Base-by-base conservation (phyloP, 2,888 invertebrate genomes). In the Nemotelus nigrinus region DNA sequence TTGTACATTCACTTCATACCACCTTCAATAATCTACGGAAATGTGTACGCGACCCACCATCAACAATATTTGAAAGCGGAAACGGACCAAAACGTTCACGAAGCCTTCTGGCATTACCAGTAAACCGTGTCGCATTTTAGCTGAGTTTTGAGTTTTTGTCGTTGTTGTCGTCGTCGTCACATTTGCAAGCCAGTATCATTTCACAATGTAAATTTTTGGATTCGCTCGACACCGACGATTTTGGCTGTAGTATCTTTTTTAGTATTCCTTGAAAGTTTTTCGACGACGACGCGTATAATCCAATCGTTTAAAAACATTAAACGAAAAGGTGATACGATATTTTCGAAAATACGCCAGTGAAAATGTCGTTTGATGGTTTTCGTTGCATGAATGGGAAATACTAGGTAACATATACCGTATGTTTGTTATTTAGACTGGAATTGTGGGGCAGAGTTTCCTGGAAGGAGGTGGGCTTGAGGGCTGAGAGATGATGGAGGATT, bases 231-330 rank as follows among this genome's bases (percentile, higher is more conserved):
- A 67, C 39, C 47, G n/a, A 47, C 67, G 25, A n/a, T 6, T 47
- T 67, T 67, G 6, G 67, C 44, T 70, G 70, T 70, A 43, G 10
- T 41, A 53, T 58, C 70, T 74, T 76, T 76, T 79, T 79, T 79
- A 64, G 78, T 78, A 79, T 79, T 78, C 79, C 68, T 78, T 70
- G 25, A 77, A 68, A 55, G 67, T 77, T 48, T 48, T 75, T 25
- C 47, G 74, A 50, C 4, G 25, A 57, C 57, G 25, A 25, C 25
- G 25, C 79, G 80, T 77, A 78, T 80, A 80, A 80, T 80, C 80
- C 77, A 78, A 78, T 80, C 80, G 67, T 80, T 80, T 78, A 80
- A 80, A 80, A 80, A 80, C 80, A 80, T 80, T 80, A 80, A 80
- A 80, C 80, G 80, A 78, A 80, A 77, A 80, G 80, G 80, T 80